Percentiles rank a stretch among this genome's conserved stretches.
These are phyloP conservation scores for Clytia hemisphaerica DNA, from an alignment of 30 jellyfish, hydroid and myxozoan species.

Conservation along the genomic window DNA sequence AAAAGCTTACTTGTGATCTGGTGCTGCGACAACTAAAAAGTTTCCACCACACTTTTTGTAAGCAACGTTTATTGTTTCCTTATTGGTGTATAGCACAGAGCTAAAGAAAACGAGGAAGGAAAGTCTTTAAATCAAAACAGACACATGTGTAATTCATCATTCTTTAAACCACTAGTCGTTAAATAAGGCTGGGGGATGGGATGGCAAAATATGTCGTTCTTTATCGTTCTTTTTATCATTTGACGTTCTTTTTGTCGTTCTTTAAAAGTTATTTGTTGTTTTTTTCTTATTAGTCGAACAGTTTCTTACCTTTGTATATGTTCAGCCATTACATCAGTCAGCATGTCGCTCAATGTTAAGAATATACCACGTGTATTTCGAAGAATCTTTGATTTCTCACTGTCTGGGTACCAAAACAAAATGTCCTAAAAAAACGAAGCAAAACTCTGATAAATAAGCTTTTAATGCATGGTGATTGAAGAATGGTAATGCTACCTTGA, in stretches of 20 bases:
- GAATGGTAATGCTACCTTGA: too few relatives aligned
- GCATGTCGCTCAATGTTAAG: conserved; percentile 71
- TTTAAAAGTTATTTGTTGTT: too few relatives aligned
- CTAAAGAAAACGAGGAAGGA: conserved; percentile 19
- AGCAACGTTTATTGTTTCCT: conserved; percentile 46
- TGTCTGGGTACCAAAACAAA: conserved; percentile 77
- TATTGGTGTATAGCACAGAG: conserved; percentile 42
- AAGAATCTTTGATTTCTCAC: conserved; percentile 16
- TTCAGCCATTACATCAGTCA: conserved; percentile 63
- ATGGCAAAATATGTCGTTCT: too few relatives aligned
- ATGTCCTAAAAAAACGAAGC: conserved; percentile 55
- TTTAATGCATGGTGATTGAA: too few relatives aligned
- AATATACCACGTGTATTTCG: conserved; percentile 69
- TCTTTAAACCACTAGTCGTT: too few relatives aligned
- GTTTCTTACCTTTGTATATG: conserved; percentile 52
- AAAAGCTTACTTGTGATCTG: conserved; percentile 51
- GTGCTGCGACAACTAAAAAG: conserved; percentile 63
- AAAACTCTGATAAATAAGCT: too few relatives aligned
- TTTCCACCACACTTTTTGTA: conserved; percentile 45
- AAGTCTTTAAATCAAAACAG: neutral
- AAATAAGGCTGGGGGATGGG: neutral
- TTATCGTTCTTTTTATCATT: too few relatives aligned
- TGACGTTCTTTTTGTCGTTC: too few relatives aligned
- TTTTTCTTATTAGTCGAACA: too few relatives aligned
- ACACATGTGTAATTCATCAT: neutral